Percentiles rank a stretch among this genome's conserved stretches.
phyloP scores from a whole-genome alignment of 2,797 vertebrate genomes.

The Mastacembelus armatus region DNA sequence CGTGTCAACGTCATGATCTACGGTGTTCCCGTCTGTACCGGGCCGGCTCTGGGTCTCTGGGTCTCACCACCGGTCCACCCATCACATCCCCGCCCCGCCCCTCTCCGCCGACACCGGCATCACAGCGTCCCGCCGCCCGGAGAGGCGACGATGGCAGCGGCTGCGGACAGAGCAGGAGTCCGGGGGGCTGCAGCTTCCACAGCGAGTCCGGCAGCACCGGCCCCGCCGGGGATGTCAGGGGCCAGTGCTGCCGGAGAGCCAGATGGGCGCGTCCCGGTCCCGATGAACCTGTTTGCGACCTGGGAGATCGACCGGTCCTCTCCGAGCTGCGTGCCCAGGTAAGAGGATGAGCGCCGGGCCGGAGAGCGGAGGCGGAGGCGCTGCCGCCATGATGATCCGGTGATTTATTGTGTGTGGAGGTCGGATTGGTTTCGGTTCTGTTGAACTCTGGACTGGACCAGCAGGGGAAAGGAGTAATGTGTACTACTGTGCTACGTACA shows the following conservation, averaged over 20 bases:
- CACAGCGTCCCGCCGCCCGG: slow-evolving; percentile 2
- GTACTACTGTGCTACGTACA: no score
- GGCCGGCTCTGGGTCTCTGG: background rate
- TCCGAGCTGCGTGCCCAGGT: slow-evolving; percentile 80
- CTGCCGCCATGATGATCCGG: no score
- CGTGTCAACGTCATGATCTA: no score
- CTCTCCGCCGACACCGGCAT: background rate
- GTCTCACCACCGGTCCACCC: background rate
- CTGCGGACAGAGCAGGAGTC: slow-evolving; percentile 66
- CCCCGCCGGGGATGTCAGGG: background rate
- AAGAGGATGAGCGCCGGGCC: slow-evolving; percentile 18
- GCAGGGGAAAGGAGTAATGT: no score
- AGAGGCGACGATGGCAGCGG: slow-evolving; percentile 67
- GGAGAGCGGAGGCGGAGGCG: no score
- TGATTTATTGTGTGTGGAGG: no score
- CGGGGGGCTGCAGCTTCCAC: slow-evolving; percentile 53
- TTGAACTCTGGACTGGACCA: no score
- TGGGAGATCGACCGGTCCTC: slow-evolving; percentile 82
- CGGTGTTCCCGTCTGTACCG: no score
- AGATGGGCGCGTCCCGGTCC: slow-evolving; percentile 54
- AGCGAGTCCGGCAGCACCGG: slow-evolving; percentile 24
- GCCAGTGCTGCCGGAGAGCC: slow-evolving; percentile 21
- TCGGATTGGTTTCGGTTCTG: no score
- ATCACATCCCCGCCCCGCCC: slow-evolving; percentile 28
- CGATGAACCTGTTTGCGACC: slow-evolving; percentile 83